Evolutionary conservation across 2,113 vertebrate species (phyloP), one percentile per base, ranked within the genome.

Genomic region (Lophochroa leadbeateri): DNA sequence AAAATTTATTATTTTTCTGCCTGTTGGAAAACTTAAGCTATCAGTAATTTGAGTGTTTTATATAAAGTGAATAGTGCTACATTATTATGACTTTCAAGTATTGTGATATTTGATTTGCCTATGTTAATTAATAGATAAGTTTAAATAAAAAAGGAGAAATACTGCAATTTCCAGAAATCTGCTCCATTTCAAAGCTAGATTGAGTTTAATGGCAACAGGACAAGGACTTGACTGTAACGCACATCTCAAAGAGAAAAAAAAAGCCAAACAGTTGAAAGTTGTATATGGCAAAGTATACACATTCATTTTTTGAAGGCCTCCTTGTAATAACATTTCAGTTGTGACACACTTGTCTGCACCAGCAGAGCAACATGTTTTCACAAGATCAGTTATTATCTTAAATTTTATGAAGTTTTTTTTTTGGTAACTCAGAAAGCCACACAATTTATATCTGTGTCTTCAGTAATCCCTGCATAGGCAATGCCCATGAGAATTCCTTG

Each of bases 401-500:
- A 43, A 35, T 61, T 58, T 50, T 41, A 37, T 55, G 7, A 83
- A 57, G 47, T 18, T 43, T 70, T 49, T 39, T n/a, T 43, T 35
- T 43, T 17, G 8, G 25, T 70, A 75, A 29, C 20, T 68, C 60
- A 39, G 29, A 20, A 58, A 23, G 31, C 23, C 1, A 0, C n/a
- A 71, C 23, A 39, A 6, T 14, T 57, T 18, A 12, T 35, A 33
- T 71, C 47, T 19, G 13, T 6, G 8, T 10, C 31, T 57, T 80
- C 64, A 72, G 41, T 24, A 76, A 68, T 19, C 28, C 29, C 60
- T 53, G 58, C 27, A 18, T 3, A 68, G 43, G 18, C n/a, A n/a
- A 37, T 41, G 60, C 27, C 39, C 28, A 17, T 7, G 17, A 55
- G 4, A 70, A 16, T 24, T n/a, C 5, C 6, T 3, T 1, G 0